A percentile compares a stretch with the other conserved stretches of the same genome.
phyloP scores from a whole-genome alignment of 2,797 vertebrate genomes.

The Morus bassanus region DNA sequence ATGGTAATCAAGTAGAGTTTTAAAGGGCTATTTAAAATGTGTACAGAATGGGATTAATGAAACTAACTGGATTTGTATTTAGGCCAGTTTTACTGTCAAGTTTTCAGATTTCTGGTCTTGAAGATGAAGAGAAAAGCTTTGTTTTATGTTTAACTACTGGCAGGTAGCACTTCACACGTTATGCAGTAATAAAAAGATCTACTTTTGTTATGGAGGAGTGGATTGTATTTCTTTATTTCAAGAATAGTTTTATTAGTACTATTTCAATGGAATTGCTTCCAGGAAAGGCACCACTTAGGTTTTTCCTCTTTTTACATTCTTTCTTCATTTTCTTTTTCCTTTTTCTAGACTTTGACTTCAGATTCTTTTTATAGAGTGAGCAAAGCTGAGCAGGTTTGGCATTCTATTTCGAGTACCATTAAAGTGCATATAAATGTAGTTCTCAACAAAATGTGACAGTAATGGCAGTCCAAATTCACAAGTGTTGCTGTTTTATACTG shows the following conservation, averaged over 20 bases:
- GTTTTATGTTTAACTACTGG: background rate
- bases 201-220: background rate
- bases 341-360: conserved; percentile 13
- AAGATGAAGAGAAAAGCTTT: background rate
- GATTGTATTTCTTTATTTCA: background rate
- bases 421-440: conserved; percentile 13
- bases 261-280: background rate
- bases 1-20: background rate
- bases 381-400: background rate
- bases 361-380: conserved; percentile 22
- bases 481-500: conserved; percentile 4
- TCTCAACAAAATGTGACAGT: conserved; percentile 13
- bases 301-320: background rate
- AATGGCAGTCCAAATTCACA: conserved; percentile 24
- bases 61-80: background rate
- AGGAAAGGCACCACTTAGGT: background rate
- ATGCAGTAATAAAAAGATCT: background rate
- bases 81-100: background rate
- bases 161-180: background rate
- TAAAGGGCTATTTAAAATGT: background rate
- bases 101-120: background rate
- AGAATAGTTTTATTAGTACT: background rate
- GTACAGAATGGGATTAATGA: background rate
- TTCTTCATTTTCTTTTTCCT: background rate
- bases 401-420: conserved; percentile 20